These are phyloP conservation scores for Platysteira castanea DNA, from an alignment of 2,113 vertebrate species.

Conservation along the genomic window DNA sequence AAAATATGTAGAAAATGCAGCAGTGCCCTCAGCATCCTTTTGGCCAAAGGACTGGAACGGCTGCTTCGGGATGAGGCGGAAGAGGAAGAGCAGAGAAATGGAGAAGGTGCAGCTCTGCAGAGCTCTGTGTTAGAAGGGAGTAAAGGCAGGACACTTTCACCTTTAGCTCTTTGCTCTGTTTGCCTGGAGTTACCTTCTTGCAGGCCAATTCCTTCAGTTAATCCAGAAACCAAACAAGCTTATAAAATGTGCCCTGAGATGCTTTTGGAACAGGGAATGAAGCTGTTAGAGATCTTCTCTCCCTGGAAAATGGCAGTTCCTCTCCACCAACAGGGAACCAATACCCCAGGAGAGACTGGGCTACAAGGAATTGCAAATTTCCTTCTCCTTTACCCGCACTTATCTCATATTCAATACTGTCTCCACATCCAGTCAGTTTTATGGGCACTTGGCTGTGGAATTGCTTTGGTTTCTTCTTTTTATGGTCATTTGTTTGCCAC, in stretches of 20 bases:
- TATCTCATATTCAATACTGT: neutral
- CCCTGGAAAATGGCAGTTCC: neutral
- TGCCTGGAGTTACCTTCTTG: neutral
- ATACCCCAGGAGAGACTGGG: neutral
- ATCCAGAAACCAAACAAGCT: neutral
- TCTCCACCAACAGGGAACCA: neutral
- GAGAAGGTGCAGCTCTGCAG: neutral
- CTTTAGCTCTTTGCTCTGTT: neutral
- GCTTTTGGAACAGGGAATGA: neutral
- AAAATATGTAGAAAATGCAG: neutral
- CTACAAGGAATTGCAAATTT: neutral
- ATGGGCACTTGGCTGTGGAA: neutral
- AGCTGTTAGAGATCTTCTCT: neutral
- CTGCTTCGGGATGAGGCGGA: neutral
- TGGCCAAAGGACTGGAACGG: neutral
- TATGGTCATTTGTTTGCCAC: neutral
- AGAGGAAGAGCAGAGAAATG: neutral
- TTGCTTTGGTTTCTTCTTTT: neutral
- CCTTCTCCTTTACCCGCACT: neutral
- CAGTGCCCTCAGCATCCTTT: neutral
- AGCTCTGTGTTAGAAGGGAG: neutral
- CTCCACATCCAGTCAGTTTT: neutral
- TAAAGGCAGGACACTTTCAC: neutral
- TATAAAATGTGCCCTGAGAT: neutral
- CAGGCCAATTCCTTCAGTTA: neutral